These are phyloP conservation scores for Leucoraja ocellata DNA, from an alignment of 2,797 vertebrate genomes.

Conservation along the genomic window DNA sequence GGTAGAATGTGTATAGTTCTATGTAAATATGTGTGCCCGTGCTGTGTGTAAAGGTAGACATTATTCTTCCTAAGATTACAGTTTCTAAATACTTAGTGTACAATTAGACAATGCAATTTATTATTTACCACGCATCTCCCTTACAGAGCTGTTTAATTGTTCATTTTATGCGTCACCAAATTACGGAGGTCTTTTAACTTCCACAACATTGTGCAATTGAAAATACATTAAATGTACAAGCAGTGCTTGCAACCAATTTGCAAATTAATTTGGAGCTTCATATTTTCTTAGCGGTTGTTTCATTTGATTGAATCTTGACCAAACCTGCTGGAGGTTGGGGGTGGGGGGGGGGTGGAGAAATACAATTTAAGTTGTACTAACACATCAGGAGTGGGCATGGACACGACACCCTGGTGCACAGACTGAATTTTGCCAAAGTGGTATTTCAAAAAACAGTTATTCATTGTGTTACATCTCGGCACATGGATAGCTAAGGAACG, in stretches of 20 bases:
- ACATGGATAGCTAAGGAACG: too few species aligned
- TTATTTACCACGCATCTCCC: not conserved
- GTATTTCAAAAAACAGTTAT: not conserved
- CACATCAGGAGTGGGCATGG: not conserved
- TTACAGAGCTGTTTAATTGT: not conserved
- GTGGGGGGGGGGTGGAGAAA: not conserved
- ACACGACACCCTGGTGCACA: not conserved
- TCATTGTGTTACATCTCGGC: not conserved
- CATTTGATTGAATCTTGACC: not conserved
- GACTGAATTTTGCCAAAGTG: not conserved
- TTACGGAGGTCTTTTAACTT: not conserved
- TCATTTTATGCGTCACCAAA: not conserved
- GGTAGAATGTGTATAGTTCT: not conserved
- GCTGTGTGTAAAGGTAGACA: conserved; percentile 25
- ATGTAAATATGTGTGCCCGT: conserved; percentile 27
- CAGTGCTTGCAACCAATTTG: not conserved
- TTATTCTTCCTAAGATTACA: not conserved
- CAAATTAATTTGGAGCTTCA: not conserved
- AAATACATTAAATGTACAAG: not conserved
- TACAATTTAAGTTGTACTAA: not conserved
- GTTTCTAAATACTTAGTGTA: not conserved
- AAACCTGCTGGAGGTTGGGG: not conserved
- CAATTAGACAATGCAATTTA: conserved; percentile 24
- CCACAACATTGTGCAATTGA: not conserved
- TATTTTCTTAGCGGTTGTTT: not conserved